phyloP scores from a whole-genome alignment of 2,113 vertebrate species.

The Callaeas wilsoni region DNA sequence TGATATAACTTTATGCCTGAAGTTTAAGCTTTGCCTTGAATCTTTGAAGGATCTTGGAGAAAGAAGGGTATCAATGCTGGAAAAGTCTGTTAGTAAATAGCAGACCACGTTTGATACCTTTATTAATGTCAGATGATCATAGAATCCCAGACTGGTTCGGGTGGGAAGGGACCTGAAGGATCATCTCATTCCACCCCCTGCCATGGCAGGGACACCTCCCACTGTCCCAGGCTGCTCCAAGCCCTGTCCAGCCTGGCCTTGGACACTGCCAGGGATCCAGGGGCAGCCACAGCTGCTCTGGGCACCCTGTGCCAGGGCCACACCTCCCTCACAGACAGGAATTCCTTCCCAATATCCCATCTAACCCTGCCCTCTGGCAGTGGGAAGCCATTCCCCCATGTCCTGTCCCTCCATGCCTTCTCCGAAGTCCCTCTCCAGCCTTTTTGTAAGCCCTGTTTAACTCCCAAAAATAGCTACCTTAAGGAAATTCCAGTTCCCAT shows the following conservation, averaged over 20 bases:
- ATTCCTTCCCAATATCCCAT: background rate
- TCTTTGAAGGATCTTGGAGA: background rate
- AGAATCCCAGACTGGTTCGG: background rate
- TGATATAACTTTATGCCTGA: background rate
- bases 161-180: background rate
- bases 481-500: background rate
- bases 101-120: background rate
- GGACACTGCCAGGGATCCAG: background rate
- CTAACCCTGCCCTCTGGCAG: fast-evolving
- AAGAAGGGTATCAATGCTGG: background rate
- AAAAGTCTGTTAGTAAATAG: background rate
- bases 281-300: background rate
- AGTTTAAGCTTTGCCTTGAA: background rate
- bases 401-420: background rate
- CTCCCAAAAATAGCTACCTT: background rate
- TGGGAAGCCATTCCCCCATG: background rate
- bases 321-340: fast-evolving
- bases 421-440: background rate
- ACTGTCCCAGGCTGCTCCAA: background rate
- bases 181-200: background rate
- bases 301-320: background rate
- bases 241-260: background rate
- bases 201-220: background rate
- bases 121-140: background rate
- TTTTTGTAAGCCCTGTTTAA: background rate